Evolutionary conservation across 2,888 invertebrate species (phyloP), one percentile per base, ranked within the genome.

Genomic region (Epirrhoe tristata): DNA sequence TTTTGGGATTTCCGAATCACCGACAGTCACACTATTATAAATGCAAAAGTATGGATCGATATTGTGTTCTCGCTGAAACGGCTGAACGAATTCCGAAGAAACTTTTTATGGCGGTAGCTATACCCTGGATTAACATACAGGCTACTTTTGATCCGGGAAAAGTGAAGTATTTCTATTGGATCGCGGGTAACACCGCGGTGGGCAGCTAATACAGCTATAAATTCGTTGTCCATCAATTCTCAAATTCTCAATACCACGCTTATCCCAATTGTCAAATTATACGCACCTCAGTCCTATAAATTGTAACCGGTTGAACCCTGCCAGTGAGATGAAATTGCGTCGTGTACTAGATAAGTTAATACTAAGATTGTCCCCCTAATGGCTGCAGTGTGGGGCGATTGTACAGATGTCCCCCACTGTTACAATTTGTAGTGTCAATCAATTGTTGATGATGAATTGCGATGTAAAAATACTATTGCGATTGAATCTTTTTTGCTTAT

Each of bases 341-440:
- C 36, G 53, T 43, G 64, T 51, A 61, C 64, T 59, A 52, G 59
- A 67, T 57, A 58, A 51, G 58, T 55, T 64, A 58, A 68, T 64
- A 54, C 17, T 57, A 64, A 55, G 60, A 67, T 64, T 64, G 64
- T 48, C 51, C 68, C 34, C 50, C 46, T 64, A 61, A 68, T 64
- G 54, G 58, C 48, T 32, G 53, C 34, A 32, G 61, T 50, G 61
- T 64, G 64, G 61, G 67, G 61, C 43, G 58, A 68, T 68, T 55
- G 64, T 53, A 56, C 60, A 60, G 58, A 60, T 60, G 60, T 54
- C 54, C 60, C 68, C 64, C 16, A 51, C 46, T 51, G 50, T 53
- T 58, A 51, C 46, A 64, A 61, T 58, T 58, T 61, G 61, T 60
- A 43, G 68, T 54, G 58, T n/a, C 64, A 68, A 68, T n/a, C 64